Base-by-base conservation (phyloP, 2,113 vertebrate genomes). In the Paramormyrops kingsleyae region DNA sequence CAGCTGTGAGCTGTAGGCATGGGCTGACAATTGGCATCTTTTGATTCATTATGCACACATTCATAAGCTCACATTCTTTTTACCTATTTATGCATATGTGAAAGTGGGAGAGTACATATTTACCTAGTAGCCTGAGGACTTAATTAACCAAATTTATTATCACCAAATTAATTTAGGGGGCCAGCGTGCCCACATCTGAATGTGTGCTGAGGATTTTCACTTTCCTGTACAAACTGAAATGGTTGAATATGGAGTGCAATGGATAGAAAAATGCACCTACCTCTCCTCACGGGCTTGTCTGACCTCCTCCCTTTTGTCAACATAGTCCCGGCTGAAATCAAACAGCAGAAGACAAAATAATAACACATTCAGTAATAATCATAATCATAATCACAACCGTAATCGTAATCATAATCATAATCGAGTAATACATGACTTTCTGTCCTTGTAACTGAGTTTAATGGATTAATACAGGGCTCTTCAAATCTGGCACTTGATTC, bases 221-320 rank as follows among this genome's bases (percentile, higher is more conserved):
- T 44, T 47, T 35, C 15, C 10, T 13, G 3, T 44, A n/a, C 35
- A 21, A 44, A 83, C 39, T 42, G 44, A 47, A 84, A 89, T 12
- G 3, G 12, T 8, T 24, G 6, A 74, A 12, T 24, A 19, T n/a
- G 46, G 12, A 15, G 50, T 19, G 66, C 8, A 13, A 70, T 89
- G 35, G 35, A 77, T 44, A 52, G 77, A 56, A 83, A 74, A 90
- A 87, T n/a, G 3, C 17, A 95, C 96, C 93, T 94, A 99, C 98
- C 98, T 98, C 92, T 99, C 97, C 95, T 98, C 98, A 95, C 98
- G 96, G 90, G 97, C 97, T 92, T 98, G 97, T 94, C 96, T 96
- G 56, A 95, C 95, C 87, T 98, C 98, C 93, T 99, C 98, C 94
- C 96, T 97, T 95, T 98, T 99, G 90, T 98, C 97, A 92, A 96